phyloP scores from a whole-genome alignment of 1,140 invertebrate species.

The Sitobion miscanthi region DNA sequence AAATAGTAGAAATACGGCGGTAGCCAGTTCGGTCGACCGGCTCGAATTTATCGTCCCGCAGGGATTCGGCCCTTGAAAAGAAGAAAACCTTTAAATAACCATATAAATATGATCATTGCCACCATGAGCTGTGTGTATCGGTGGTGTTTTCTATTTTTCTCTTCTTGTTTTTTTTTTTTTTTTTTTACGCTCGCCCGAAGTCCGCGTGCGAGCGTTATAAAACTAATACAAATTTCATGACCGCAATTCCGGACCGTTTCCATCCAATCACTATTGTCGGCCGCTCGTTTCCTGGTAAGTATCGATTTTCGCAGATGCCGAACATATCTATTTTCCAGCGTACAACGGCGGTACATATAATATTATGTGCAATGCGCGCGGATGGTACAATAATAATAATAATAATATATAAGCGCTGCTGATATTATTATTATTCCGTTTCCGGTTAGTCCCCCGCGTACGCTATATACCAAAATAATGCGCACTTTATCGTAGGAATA shows the following conservation, averaged over 20 bases:
- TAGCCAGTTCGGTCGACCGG: constrained; percentile 13
- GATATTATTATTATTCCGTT: not conserved
- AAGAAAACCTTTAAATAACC: constrained; percentile 55
- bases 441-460: not conserved
- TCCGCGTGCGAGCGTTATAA: not conserved
- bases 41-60: constrained; percentile 43
- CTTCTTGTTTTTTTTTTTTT: constrained; percentile 23
- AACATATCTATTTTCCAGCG: not conserved
- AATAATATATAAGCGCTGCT: not conserved
- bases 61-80: constrained; percentile 44
- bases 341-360: not conserved
- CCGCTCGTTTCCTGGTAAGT: not conserved
- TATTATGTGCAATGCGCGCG: not conserved
- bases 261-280: constrained; percentile 56
- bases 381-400: not conserved
- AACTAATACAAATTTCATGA: constrained; percentile 54
- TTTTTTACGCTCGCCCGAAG: not conserved
- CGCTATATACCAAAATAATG: not conserved
- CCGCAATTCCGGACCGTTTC: constrained; percentile 14
- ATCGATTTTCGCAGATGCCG: not conserved
- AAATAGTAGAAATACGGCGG: constrained; percentile 48
- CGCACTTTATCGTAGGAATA: not conserved
- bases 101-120: constrained; percentile 56
- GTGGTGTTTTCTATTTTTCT: constrained; percentile 41
- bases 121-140: not conserved